phyloP scores from a whole-genome alignment of 1,140 invertebrate genomes.

The Apis florea region DNA sequence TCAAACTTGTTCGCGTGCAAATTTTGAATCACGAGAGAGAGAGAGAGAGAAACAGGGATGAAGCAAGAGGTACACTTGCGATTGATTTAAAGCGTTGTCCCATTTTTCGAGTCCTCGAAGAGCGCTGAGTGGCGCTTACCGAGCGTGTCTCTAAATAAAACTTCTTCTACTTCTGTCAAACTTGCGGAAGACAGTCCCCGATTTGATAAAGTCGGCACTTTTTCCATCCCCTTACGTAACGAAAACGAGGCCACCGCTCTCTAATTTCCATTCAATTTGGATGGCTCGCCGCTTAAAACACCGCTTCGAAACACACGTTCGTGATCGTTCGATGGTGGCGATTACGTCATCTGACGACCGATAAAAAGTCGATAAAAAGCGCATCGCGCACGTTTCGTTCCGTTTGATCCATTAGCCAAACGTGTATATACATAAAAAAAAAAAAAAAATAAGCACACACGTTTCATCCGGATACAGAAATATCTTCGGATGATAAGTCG shows the following conservation, averaged over 20 bases:
- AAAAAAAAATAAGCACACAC: not conserved
- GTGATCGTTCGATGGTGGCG: not conserved
- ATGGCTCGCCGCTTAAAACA: not conserved
- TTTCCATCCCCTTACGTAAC: not conserved
- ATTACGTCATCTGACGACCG: not conserved
- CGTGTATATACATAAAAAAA: not conserved
- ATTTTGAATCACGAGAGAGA: conserved; percentile 6
- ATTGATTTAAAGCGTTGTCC: conserved; percentile 43
- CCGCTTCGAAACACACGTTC: not conserved
- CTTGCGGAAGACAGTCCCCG: conserved; percentile 9
- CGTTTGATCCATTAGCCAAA: not conserved
- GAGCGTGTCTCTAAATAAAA: conserved; percentile 33
- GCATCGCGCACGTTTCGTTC: not conserved
- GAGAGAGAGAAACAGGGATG: not conserved
- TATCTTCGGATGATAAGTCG: too few species aligned
- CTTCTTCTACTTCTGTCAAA: conserved; percentile 16
- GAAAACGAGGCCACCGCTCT: not conserved
- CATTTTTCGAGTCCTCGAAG: conserved; percentile 37
- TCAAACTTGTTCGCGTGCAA: conserved; percentile 16
- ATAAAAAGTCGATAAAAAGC: too few species aligned
- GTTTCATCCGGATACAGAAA: too few species aligned
- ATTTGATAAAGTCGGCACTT: not conserved
- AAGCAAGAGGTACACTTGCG: not conserved
- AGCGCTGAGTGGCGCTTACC: conserved; percentile 23
- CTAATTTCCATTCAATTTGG: conserved; percentile 15